Evolutionary conservation across 2,888 invertebrate species (phyloP).

Genomic region (Meghimatium bilineatum): DNA sequence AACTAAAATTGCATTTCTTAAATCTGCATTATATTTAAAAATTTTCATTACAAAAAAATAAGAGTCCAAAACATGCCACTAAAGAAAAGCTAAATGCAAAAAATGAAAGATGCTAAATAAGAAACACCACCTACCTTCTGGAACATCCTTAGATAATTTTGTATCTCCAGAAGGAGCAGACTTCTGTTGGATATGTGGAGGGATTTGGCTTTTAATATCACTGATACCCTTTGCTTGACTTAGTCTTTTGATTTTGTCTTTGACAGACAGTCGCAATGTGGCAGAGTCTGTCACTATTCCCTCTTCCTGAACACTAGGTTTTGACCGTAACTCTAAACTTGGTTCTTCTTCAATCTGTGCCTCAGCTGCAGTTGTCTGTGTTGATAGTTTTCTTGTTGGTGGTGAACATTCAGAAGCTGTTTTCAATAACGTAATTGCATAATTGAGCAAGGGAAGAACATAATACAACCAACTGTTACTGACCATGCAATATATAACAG

Average conservation of each 20-base stretch:
- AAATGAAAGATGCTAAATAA: neutral
- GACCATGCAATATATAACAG: neutral
- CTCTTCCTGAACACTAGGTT: slow-evolving; percentile 41
- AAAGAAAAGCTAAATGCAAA: neutral
- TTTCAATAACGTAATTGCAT: neutral
- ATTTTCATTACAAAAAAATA: neutral
- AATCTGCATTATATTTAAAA: neutral
- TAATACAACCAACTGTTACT: neutral
- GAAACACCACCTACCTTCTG: slow-evolving; percentile 38
- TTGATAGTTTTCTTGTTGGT: neutral
- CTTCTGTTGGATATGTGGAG: slow-evolving; percentile 28
- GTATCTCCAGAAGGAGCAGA: slow-evolving; percentile 47
- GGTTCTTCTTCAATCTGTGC: neutral
- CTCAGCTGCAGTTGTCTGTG: neutral
- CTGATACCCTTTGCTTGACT: slow-evolving; percentile 48
- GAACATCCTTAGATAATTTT: slow-evolving; percentile 39
- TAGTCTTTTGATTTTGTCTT: slow-evolving; percentile 60
- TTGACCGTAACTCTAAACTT: slow-evolving; percentile 6
- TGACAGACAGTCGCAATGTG: slow-evolving; percentile 62
- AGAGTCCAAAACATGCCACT: neutral
- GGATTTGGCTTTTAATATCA: neutral
- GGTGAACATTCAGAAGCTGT: slow-evolving; percentile 17
- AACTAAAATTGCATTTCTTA: neutral
- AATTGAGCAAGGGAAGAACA: slow-evolving; percentile 6
- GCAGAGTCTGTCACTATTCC: slow-evolving; percentile 67